Percentiles rank a stretch among this genome's conserved stretches.
Conservation (phyloP, 1,140 invertebrate genomes). For the Argopecten irradians region DNA sequence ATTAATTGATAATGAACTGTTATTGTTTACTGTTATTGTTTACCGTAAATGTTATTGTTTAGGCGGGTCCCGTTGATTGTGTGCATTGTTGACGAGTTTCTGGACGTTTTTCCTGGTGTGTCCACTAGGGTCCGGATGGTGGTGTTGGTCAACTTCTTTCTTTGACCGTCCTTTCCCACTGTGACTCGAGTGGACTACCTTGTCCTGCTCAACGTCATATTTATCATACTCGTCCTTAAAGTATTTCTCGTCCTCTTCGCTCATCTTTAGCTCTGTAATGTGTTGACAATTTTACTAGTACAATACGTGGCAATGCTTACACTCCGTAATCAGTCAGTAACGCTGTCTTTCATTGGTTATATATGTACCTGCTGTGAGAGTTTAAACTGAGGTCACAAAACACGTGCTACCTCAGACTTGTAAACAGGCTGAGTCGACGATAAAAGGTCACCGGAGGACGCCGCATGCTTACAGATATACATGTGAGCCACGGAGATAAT, state of each 20-base stretch:
- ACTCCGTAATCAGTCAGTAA: neutral
- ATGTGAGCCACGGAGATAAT: too few relatives aligned
- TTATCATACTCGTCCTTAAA: constrained; percentile 64
- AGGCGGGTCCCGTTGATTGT: constrained; percentile 48
- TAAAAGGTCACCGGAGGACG: too few relatives aligned
- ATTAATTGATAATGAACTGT: too few relatives aligned
- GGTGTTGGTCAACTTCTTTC: constrained; percentile 67
- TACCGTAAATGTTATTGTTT: neutral
- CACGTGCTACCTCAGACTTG: constrained; percentile 7
- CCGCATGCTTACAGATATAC: too few relatives aligned
- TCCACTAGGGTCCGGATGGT: constrained; percentile 66
- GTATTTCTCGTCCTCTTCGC: constrained; percentile 52
- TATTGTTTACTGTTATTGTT: too few relatives aligned
- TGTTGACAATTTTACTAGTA: neutral
- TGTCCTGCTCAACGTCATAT: constrained; percentile 67
- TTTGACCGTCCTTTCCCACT: constrained; percentile 71
- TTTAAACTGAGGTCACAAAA: neutral
- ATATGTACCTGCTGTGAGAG: neutral
- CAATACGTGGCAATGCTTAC: neutral
- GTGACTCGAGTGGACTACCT: constrained; percentile 65
- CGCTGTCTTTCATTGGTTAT: neutral
- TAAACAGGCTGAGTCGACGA: neutral
- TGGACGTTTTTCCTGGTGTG: constrained; percentile 67
- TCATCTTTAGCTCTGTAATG: neutral
- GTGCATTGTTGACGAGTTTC: constrained; percentile 68